phyloP scores from a whole-genome alignment of 2,797 vertebrate species.

The Rhinophrynus dorsalis region DNA sequence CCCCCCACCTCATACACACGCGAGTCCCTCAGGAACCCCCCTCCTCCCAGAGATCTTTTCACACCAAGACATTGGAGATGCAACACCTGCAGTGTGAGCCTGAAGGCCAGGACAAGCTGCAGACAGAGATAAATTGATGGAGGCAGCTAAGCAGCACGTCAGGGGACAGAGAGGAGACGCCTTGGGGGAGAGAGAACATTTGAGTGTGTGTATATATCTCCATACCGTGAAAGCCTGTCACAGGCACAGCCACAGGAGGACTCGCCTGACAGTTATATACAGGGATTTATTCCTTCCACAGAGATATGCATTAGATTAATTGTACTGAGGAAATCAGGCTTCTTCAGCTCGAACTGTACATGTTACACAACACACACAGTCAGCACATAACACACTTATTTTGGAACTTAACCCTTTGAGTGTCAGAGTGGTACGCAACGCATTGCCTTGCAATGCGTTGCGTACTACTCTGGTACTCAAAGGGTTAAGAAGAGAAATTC shows the following conservation, averaged over 20 bases:
- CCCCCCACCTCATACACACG: not conserved
- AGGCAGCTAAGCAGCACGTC: slow-evolving; percentile 35
- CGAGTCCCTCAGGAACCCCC: not conserved
- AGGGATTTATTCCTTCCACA: slow-evolving; percentile 26
- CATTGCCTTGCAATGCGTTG: no score
- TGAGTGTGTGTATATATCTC: slow-evolving; percentile 21
- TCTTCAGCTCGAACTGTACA: slow-evolving; percentile 11
- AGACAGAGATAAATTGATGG: slow-evolving; percentile 40
- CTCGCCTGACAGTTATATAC: slow-evolving; percentile 22
- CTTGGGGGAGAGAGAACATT: not conserved
- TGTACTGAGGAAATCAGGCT: slow-evolving; percentile 11
- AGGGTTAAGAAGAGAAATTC: no score
- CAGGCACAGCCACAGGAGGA: slow-evolving; percentile 20
- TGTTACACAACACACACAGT: no score
- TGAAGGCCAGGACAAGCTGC: slow-evolving; percentile 26
- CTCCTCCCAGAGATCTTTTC: not conserved
- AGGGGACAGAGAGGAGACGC: slow-evolving; percentile 26
- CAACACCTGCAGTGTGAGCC: slow-evolving; percentile 39
- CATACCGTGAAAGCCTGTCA: slow-evolving; percentile 11
- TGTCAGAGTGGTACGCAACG: no score
- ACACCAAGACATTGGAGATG: slow-evolving; percentile 9
- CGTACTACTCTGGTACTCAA: no score
- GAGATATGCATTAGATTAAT: slow-evolving; percentile 10
- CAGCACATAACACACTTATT: no score
- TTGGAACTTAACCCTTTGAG: no score